Percentiles rank a stretch among this genome's conserved stretches.
Conservation (phyloP, 2,797 vertebrate genomes). For the Arctocebus calabarensis region DNA sequence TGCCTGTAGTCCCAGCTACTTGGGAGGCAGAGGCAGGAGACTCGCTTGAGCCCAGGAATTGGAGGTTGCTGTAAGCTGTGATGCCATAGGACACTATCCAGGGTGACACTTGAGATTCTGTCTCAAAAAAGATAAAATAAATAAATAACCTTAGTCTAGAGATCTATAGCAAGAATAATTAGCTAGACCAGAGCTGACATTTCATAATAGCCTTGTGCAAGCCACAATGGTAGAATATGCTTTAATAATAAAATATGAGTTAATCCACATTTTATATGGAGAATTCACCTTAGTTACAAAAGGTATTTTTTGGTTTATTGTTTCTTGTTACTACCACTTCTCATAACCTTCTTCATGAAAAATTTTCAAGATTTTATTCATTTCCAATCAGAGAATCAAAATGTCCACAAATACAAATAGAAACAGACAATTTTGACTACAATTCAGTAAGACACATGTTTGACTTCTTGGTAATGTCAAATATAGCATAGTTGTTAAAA, state of each 20-base stretch:
- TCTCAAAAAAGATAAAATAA: too few species aligned
- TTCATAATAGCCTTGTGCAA: background rate
- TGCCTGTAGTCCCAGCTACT: too few species aligned
- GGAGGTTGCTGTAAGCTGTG: too few species aligned
- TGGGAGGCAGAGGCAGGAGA: too few species aligned
- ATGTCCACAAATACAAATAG: background rate
- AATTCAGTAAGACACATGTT: background rate
- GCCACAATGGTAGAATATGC: background rate
- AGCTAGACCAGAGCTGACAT: background rate
- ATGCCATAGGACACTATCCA: too few species aligned
- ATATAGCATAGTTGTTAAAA: background rate
- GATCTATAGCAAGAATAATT: background rate
- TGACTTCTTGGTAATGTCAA: background rate
- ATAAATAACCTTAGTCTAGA: background rate
- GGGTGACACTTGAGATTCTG: too few species aligned
- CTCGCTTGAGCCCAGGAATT: too few species aligned
- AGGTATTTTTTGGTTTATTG: background rate
- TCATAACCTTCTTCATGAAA: background rate
- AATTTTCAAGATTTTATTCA: background rate
- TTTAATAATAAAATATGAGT: background rate
- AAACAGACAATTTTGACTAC: background rate
- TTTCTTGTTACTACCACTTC: background rate
- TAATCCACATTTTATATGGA: background rate
- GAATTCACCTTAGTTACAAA: background rate
- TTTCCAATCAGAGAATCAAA: background rate